Base-by-base conservation (phyloP, 2,888 invertebrate genomes). In the Timandra comae region DNA sequence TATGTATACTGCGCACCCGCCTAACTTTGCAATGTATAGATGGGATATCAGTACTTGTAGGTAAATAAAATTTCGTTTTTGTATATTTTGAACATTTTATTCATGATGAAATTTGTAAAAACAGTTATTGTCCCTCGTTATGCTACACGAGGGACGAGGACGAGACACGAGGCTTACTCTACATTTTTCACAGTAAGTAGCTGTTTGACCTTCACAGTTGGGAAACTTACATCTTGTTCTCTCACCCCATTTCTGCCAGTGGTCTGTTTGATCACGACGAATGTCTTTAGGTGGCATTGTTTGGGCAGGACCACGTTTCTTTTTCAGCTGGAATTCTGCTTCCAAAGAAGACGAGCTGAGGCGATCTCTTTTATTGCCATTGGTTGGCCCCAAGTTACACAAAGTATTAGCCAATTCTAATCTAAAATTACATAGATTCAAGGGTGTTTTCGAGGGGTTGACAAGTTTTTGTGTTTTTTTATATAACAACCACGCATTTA, bases 291-390 rank as follows among this genome's bases (percentile, higher is more conserved):
- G 9, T 5, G 24, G 24, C 6, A 24, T 8, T 5, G 24, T 8
- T 9, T 24, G 8, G 3, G 24, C 88, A 0, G 68, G 78, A 19
- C 88, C 88, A 9, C 23, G 23, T 9, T 23, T 23, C 9, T 23
- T 9, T 23, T 23, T 23, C 23, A 23, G 8, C 23, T 23, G 23
- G 2, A 8, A 9, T 9, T 23, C 23, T 5, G 9, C 5, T 9
- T 23, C 23, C 9, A 23, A 23, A 9, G 23, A 23, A 9, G 9
- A 9, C 8, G 3, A 9, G 24, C 24, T 24, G 3, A 10, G 24
- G 9, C 10, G 24, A 3, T 10, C 24, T 24, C 24, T 24, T 9
- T 24, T 24, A 3, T 3, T 8, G 3, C 10, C 10, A 24, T 10
- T 24, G 6, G 9, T 24, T 4, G 7, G 9, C 3, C 21, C 21